These are phyloP conservation scores for Volucella zonaria DNA, from an alignment of 2,888 invertebrate genomes.

Conservation along the genomic window DNA sequence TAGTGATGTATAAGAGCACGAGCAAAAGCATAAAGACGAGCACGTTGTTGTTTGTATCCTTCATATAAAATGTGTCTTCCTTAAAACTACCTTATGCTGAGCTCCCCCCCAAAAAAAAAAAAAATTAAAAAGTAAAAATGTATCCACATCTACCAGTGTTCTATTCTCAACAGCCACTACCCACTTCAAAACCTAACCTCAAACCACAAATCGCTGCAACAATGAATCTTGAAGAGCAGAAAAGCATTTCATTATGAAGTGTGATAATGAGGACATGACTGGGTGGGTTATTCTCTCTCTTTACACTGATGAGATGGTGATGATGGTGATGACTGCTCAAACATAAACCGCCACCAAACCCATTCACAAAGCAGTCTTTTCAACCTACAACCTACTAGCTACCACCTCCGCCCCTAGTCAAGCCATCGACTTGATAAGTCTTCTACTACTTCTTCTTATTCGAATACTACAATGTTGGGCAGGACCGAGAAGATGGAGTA, in stretches of 20 bases:
- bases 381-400: slow-evolving; percentile 8
- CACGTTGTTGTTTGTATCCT: slow-evolving; percentile 55
- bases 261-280: slow-evolving; percentile 73
- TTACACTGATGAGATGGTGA: slow-evolving; percentile 8
- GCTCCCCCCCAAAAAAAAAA: too few relatives aligned
- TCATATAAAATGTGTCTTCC: slow-evolving; percentile 43
- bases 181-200: slow-evolving; percentile 55
- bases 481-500: neutral
- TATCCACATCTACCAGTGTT: neutral
- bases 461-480: slow-evolving; percentile 20
- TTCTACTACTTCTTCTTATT: slow-evolving; percentile 7
- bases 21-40: slow-evolving; percentile 45
- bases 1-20: slow-evolving; percentile 61
- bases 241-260: slow-evolving; percentile 74
- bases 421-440: slow-evolving; percentile 62
- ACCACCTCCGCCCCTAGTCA: slow-evolving; percentile 11
- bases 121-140: too few relatives aligned
- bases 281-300: slow-evolving; percentile 44
- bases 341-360: slow-evolving; percentile 47
- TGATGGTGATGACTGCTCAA: slow-evolving; percentile 68
- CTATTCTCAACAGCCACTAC: neutral
- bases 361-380: neutral
- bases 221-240: slow-evolving; percentile 73
- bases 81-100: neutral
- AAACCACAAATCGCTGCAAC: slow-evolving; percentile 74